Percentiles rank a stretch among this genome's conserved stretches.
Conservation (phyloP, 2,797 vertebrate genomes). For the Corythornis leucogaster region DNA sequence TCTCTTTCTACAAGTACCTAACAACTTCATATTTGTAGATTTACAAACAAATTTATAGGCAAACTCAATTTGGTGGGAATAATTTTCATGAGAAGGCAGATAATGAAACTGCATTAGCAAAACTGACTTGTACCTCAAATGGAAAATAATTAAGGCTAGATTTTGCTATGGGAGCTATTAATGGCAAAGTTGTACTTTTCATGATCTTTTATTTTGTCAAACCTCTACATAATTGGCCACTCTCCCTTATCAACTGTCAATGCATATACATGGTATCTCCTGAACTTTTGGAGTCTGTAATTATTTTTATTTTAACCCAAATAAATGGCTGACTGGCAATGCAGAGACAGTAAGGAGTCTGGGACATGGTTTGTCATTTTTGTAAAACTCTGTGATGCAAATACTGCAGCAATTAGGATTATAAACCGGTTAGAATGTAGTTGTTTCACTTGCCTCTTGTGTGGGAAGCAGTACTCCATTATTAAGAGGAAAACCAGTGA, state of each 20-base stretch:
- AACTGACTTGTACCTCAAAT: neutral
- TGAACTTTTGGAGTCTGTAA: neutral
- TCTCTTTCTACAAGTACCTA: conserved; percentile 9
- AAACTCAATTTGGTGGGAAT: neutral
- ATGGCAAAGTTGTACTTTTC: neutral
- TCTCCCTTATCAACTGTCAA: neutral
- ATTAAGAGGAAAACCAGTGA: neutral
- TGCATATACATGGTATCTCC: accelerated
- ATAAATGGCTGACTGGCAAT: neutral
- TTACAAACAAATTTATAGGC: neutral
- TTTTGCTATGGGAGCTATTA: neutral
- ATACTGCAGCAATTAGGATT: neutral
- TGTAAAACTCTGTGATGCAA: neutral
- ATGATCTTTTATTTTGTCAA: neutral
- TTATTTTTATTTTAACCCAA: neutral
- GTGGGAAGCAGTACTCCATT: neutral
- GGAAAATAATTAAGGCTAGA: neutral
- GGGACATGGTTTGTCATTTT: neutral
- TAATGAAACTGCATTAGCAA: neutral
- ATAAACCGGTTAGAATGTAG: neutral
- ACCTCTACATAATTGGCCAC: neutral
- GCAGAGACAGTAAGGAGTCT: neutral
- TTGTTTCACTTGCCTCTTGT: neutral
- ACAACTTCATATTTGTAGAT: neutral
- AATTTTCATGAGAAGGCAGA: neutral